Evolutionary conservation across 2,888 invertebrate species (phyloP), one percentile per base, ranked within the genome.

Genomic region (Dryobotodes eremita): DNA sequence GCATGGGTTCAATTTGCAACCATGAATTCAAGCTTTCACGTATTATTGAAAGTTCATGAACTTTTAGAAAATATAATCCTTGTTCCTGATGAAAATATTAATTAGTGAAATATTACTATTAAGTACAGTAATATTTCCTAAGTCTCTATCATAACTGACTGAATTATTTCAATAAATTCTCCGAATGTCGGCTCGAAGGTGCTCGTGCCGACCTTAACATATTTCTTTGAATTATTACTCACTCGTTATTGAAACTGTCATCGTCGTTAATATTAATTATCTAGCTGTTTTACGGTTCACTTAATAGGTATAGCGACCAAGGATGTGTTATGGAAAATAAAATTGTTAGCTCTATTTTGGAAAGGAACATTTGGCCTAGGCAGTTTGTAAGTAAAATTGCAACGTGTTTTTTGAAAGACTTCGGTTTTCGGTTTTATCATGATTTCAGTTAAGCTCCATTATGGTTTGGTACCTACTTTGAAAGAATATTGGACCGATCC

Each of bases 221-320:
- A 72, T 85, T 75, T 89, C 87, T 84, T 77, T n/a, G 89, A 89
- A 88, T 80, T 77, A 87, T 84, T 75, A 77, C 66, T n/a, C 59
- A 68, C 77, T 73, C 57, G 65, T 82, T 89, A 80, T 77, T 81
- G 75, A 81, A 86, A 89, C 88, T 88, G 87, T 85, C 89, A 84
- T 83, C 84, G 73, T 83, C 79, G 71, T 80, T 86, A 85, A 87
- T 81, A 82, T 88, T 85, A 76, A 85, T 86, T 84, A 55, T 68
- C 31, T 8, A 66, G 48, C 17, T 26, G 59, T 55, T 82, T 76
- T 71, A 79, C 57, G 26, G 36, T 50, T 78, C 59, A 83, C 17
- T 62, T 70, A 55, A 46, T 50, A 69, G 15, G 2, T 50, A 68
- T 6, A 42, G 10, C 55, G 36, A 62, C 26, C 59, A 36, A 13